Evolutionary conservation across 2,888 invertebrate genomes (phyloP), one percentile per base, ranked within the genome.

Genomic region (Ophion ellenae): DNA sequence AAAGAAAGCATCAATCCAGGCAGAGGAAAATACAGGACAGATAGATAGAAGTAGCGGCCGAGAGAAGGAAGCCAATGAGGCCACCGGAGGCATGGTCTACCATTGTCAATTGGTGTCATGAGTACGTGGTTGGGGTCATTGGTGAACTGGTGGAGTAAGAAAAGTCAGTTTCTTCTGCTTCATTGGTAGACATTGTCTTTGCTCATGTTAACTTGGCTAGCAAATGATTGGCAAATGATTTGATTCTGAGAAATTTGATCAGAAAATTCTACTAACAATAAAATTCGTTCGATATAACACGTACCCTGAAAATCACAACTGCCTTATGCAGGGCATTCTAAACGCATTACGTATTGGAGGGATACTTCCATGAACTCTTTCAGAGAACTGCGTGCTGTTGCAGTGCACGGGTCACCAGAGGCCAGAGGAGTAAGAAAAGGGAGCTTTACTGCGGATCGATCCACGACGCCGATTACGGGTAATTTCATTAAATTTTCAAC

Each of bases 401-500:
- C 6, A 77, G 80, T 69, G 74, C 84, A 84, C 80, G 80, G 80
- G 85, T 81, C 86, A 74, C 77, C 83, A 61, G 83, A 76, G 83
- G 71, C 76, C 66, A 71, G 76, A 74, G 74, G n/a, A 69, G 63
- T 45, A 78, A 74, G 47, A 67, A 47, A 40, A 47, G 80, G 63
- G 61, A 81, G 87, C 86, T 88, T 87, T 87, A 80, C 83, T 74
- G 84, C 82, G 81, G 86, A 89, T 87, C 87, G 88, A 88, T 88
- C 86, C 77, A 84, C 82, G 76, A 84, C 84, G 82, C 84, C 85
- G 87, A 86, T 87, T 86, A 85, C 78, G 83, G 83, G 85, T 88
- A 88, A 89, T 88, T 89, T 88, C 88, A 88, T 89, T 88, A 88
- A 89, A 88, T 88, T 89, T 89, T 88, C 86, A 89, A 85, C 86